These are phyloP conservation scores for Lepus townsendii DNA, from an alignment of 2,797 vertebrate species.

Conservation along the genomic window DNA sequence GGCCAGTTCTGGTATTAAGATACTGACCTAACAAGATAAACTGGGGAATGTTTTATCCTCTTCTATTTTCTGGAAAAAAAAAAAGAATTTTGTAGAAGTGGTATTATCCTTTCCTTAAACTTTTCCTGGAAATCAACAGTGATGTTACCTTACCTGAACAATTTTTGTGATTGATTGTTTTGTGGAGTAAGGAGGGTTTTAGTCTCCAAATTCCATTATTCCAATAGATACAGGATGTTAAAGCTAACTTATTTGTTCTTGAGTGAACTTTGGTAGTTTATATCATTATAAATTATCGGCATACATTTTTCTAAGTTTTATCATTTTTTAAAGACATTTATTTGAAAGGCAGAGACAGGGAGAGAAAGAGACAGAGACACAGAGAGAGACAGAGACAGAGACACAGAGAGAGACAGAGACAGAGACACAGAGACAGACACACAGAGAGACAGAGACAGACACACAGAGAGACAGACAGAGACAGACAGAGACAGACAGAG, in stretches of 20 bases:
- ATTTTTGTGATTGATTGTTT: not conserved
- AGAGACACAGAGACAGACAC: no score
- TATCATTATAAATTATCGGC: not conserved
- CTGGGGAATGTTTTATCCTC: not conserved
- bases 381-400: no score
- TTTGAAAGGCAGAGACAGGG: no score
- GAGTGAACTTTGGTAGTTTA: constrained; percentile 9
- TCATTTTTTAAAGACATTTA: no score
- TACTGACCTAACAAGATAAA: not conserved
- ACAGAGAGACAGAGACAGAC: no score
- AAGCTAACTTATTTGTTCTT: constrained; percentile 7
- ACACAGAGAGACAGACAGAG: no score
- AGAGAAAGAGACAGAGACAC: no score
- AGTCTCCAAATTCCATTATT: constrained; percentile 30
- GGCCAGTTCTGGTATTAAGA: not conserved
- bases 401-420: no score
- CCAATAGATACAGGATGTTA: not conserved
- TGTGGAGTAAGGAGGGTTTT: not conserved
- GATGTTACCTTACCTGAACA: constrained; percentile 6
- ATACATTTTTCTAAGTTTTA: not conserved
- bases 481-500: no score
- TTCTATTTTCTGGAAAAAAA: constrained; percentile 3
- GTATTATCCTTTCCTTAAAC: constrained; percentile 5
- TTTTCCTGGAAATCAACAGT: not conserved
- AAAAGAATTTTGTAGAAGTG: not conserved